These are phyloP conservation scores for Gymnodraco acuticeps DNA, from an alignment of 2,797 vertebrate genomes.

Conservation along the genomic window DNA sequence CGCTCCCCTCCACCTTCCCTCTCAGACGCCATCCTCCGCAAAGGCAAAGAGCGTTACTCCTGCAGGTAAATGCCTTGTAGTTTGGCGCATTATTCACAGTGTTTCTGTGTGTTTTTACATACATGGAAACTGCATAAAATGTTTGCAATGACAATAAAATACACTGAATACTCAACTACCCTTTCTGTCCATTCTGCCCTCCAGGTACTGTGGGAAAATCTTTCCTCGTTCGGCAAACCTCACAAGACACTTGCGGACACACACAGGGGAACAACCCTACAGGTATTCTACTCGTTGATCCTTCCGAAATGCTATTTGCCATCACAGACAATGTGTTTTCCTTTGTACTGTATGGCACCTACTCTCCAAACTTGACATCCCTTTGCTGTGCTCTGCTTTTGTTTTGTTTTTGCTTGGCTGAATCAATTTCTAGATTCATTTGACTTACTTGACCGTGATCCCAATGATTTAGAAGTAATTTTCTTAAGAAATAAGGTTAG, in stretches of 20 bases:
- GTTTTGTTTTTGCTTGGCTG: neutral
- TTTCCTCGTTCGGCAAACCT: conserved; percentile 98
- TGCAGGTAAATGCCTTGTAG: conserved; percentile 88
- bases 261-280: conserved; percentile 99
- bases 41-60: conserved; percentile 99
- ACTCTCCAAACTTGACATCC: neutral
- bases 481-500: neutral
- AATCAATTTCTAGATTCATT: conserved; percentile 1
- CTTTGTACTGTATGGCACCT: neutral
- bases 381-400: neutral
- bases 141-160: neutral
- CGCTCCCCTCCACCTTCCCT: conserved; percentile 94
- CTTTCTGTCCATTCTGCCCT: conserved; percentile 14
- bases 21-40: conserved; percentile 97
- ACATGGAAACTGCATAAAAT: neutral
- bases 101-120: neutral
- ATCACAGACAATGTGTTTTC: conserved; percentile 1
- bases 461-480: neutral
- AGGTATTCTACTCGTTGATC: conserved; percentile 83
- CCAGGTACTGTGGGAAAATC: conserved; percentile 99
- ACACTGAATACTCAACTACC: neutral
- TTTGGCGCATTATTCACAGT: neutral
- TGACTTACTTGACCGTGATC: neutral
- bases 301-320: conserved; percentile 5
- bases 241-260: conserved; percentile 98